These are phyloP conservation scores for Semicossyphus pulcher DNA, from an alignment of 2,113 vertebrate genomes.

Conservation along the genomic window DNA sequence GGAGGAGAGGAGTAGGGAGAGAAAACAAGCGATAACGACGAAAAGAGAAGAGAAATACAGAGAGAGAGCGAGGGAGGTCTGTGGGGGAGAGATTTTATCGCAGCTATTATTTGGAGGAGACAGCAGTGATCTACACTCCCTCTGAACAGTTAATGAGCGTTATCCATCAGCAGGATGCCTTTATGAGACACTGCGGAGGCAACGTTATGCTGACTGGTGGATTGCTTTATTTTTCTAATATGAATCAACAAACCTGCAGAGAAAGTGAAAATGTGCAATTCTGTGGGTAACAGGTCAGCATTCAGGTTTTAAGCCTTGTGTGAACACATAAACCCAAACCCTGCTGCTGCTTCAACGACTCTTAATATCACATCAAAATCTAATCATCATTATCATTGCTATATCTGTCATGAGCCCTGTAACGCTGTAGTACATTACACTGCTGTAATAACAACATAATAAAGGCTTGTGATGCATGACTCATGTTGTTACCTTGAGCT, in stretches of 20 bases:
- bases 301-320: not conserved
- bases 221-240: slow-evolving; percentile 61
- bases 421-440: not conserved
- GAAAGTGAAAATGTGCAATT: slow-evolving; percentile 36
- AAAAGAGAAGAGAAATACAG: slow-evolving; percentile 1
- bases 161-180: slow-evolving; percentile 72
- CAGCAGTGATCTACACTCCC: slow-evolving; percentile 65
- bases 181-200: slow-evolving; percentile 74
- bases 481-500: slow-evolving; percentile 95
- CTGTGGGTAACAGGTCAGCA: slow-evolving; percentile 35
- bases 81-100: slow-evolving; percentile 62
- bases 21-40: slow-evolving; percentile 22
- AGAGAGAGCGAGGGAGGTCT: slow-evolving; percentile 13
- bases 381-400: not conserved
- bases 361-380: not conserved
- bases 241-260: slow-evolving; percentile 62
- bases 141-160: slow-evolving; percentile 73
- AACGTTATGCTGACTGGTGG: slow-evolving; percentile 73
- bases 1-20: not conserved
- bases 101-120: slow-evolving; percentile 74
- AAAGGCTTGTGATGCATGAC: too few species aligned
- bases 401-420: not conserved
- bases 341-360: not conserved
- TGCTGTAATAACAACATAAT: not conserved
- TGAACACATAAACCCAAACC: not conserved